Evolutionary conservation across 1,140 invertebrate species (phyloP).

Genomic region (Limonius californicus): DNA sequence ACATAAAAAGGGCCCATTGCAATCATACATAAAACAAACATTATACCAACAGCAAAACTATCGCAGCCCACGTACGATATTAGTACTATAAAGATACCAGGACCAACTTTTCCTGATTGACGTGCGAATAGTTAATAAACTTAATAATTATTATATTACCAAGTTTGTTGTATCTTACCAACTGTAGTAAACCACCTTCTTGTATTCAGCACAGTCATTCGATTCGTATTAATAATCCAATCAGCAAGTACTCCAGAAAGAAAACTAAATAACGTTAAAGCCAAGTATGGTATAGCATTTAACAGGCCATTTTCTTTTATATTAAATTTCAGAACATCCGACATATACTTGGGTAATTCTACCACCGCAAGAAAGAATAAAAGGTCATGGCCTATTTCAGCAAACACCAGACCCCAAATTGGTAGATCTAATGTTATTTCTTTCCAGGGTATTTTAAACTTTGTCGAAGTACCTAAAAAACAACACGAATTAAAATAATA

Average conservation of each 20-base stretch:
- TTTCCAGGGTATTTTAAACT: not conserved
- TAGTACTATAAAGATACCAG: no score
- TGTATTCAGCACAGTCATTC: not conserved
- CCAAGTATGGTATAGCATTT: constrained; percentile 8
- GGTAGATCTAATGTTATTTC: not conserved
- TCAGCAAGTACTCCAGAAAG: not conserved
- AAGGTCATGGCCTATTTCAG: constrained; percentile 8
- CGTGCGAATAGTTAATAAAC: no score
- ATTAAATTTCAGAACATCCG: constrained; percentile 6
- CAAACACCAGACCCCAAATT: not conserved
- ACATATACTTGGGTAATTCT: constrained; percentile 16
- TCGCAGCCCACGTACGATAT: no score
- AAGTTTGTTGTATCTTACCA: no score
- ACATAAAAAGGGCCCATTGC: no score
- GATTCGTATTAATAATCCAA: not conserved
- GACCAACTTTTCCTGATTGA: no score
- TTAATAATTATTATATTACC: no score
- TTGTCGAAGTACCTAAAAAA: not conserved
- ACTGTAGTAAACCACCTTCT: constrained; percentile 16
- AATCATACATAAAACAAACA: no score
- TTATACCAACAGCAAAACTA: no score
- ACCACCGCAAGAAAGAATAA: constrained; percentile 11
- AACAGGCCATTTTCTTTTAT: constrained; percentile 15
- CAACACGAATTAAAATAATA: no score
- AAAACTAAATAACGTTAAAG: not conserved